These are phyloP conservation scores for Neolamprologus cancellatus DNA, from an alignment of 2,113 vertebrate species.

Conservation along the genomic window DNA sequence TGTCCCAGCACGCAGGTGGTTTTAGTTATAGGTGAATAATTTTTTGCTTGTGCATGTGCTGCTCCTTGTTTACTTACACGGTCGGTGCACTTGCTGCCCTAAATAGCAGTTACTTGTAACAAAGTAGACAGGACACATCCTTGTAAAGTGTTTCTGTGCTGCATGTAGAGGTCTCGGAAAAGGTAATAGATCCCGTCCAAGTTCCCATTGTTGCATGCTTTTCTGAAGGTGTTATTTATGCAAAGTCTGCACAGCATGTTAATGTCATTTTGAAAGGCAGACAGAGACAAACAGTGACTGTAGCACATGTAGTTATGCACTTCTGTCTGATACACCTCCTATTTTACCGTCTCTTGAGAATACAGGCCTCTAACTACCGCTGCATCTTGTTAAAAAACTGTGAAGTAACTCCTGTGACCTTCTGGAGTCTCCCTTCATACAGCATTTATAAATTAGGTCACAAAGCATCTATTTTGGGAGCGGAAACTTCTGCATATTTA, in stretches of 20 bases:
- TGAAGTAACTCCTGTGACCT: slow-evolving; percentile 15
- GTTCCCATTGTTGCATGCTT: background rate
- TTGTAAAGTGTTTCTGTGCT: background rate
- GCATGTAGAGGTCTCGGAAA: background rate
- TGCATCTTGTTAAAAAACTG: background rate
- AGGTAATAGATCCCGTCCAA: background rate
- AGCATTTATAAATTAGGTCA: slow-evolving; percentile 36
- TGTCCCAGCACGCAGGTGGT: background rate
- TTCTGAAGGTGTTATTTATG: background rate
- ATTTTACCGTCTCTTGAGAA: background rate
- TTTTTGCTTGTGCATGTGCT: background rate
- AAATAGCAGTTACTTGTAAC: background rate
- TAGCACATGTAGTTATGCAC: background rate
- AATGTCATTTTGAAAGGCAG: background rate
- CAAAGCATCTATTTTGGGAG: slow-evolving; percentile 29
- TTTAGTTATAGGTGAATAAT: slow-evolving; percentile 10
- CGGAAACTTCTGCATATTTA: slow-evolving; percentile 18
- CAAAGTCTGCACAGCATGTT: background rate
- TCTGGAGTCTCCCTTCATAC: slow-evolving; percentile 11
- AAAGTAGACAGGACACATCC: background rate
- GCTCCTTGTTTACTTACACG: background rate
- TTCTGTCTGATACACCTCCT: background rate
- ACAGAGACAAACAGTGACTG: background rate
- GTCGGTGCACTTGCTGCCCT: background rate
- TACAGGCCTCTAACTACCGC: background rate